Conservation (phyloP, 2,113 vertebrate genomes). For the Sula dactylatra region DNA sequence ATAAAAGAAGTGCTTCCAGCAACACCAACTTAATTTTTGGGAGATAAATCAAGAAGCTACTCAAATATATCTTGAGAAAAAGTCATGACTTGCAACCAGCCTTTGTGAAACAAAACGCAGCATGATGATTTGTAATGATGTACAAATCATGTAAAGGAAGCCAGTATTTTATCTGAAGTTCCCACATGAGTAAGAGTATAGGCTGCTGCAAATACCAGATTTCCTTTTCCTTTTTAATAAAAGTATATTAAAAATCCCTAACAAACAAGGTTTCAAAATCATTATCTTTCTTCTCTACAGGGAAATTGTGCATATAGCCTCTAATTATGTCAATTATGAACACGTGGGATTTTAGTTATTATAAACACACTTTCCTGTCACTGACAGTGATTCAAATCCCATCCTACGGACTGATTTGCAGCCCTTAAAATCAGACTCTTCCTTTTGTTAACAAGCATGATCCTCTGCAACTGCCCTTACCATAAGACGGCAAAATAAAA, state of each 20-base stretch:
- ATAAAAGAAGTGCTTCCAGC: not conserved
- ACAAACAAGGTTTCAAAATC: constrained; percentile 58
- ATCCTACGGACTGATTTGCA: not conserved
- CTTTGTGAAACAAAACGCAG: not conserved
- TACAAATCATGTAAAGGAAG: constrained; percentile 34
- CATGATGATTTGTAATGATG: not conserved
- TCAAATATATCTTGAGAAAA: not conserved
- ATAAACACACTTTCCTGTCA: constrained; percentile 39
- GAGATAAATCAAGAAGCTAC: not conserved
- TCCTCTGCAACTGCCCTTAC: not conserved
- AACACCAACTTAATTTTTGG: not conserved
- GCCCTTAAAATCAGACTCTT: not conserved
- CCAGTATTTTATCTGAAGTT: constrained; percentile 37
- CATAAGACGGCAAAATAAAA: not conserved
- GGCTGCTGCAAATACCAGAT: not conserved
- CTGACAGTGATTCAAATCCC: constrained; percentile 9
- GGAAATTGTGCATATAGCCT: constrained; percentile 48
- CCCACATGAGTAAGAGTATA: constrained; percentile 3
- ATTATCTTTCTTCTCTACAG: constrained; percentile 40
- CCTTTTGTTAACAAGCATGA: not conserved
- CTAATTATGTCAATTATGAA: constrained; percentile 52
- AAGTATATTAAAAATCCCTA: constrained; percentile 42
- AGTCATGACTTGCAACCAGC: not conserved
- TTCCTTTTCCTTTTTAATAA: constrained; percentile 62
- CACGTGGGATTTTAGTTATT: constrained; percentile 44